phyloP scores from a whole-genome alignment of 1,140 invertebrate species.

The Tetramorium parvispinum region DNA sequence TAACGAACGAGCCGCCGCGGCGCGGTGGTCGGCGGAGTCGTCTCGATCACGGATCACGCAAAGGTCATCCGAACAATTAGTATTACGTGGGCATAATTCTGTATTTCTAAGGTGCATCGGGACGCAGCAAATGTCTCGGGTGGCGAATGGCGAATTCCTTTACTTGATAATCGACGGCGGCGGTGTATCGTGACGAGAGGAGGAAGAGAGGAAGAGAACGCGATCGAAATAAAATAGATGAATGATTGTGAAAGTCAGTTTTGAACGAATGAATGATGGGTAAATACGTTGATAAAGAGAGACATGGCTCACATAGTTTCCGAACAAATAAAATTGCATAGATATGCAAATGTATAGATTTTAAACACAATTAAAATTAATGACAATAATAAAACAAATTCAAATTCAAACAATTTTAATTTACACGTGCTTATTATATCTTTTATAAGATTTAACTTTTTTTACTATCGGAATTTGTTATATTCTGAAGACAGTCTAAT shows the following conservation, averaged over 20 bases:
- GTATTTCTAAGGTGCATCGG: slow-evolving; percentile 56
- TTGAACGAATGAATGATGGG: not conserved
- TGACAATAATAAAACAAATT: not conserved
- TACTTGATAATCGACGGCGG: not conserved
- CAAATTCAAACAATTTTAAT: not conserved
- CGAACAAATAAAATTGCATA: not conserved
- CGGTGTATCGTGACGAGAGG: not conserved
- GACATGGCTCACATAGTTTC: slow-evolving; percentile 5
- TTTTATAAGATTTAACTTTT: slow-evolving; percentile 3
- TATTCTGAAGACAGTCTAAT: not conserved
- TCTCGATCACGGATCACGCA: slow-evolving; percentile 73
- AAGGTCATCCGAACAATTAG: slow-evolving; percentile 77
- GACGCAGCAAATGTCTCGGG: slow-evolving; percentile 27
- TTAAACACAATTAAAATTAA: not conserved
- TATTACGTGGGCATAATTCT: slow-evolving; percentile 71
- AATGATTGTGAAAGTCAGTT: slow-evolving; percentile 5
- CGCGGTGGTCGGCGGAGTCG: slow-evolving; percentile 63
- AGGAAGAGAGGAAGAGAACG: not conserved
- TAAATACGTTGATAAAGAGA: not conserved
- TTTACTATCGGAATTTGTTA: not conserved
- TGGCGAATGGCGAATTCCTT: not conserved
- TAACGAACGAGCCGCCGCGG: slow-evolving; percentile 46
- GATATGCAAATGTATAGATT: not conserved
- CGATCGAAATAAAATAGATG: not conserved
- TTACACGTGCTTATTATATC: not conserved